phyloP scores from a whole-genome alignment of 2,888 invertebrate species.

The Parnassius apollo region DNA sequence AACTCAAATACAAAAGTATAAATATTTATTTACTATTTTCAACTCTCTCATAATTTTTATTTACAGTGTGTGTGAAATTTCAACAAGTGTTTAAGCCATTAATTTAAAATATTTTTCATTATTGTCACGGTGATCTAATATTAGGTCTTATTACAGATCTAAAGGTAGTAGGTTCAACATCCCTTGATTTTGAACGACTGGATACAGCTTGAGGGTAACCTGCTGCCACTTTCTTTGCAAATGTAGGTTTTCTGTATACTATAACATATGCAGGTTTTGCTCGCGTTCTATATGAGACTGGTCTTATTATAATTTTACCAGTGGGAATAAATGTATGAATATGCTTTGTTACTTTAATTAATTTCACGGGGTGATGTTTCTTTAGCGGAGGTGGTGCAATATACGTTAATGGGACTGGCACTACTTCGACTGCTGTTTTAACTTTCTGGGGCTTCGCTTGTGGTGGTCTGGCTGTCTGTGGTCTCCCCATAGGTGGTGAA shows the following conservation, averaged over 20 bases:
- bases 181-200: slow-evolving; percentile 44
- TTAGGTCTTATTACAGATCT: slow-evolving; percentile 52
- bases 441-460: slow-evolving; percentile 49
- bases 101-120: slow-evolving; percentile 32
- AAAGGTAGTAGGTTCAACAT: slow-evolving; percentile 61
- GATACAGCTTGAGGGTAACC: slow-evolving; percentile 40
- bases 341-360: slow-evolving; percentile 45
- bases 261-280: slow-evolving; percentile 40
- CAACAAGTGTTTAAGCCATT: slow-evolving; percentile 51
- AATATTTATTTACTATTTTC: slow-evolving; percentile 25
- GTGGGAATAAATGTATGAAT: slow-evolving; percentile 60
- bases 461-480: slow-evolving; percentile 14
- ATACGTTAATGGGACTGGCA: slow-evolving; percentile 66
- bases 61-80: slow-evolving; percentile 21
- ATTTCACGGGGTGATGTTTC: slow-evolving; percentile 33
- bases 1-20: slow-evolving; percentile 22
- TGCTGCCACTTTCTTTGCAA: slow-evolving; percentile 34
- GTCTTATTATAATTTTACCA: slow-evolving; percentile 60
- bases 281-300: slow-evolving; percentile 47
- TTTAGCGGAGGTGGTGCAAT: slow-evolving; percentile 65
- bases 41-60: slow-evolving; percentile 18
- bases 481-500: slow-evolving; percentile 23
- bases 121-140: slow-evolving; percentile 58
- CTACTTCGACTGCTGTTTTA: slow-evolving; percentile 67
- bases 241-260: slow-evolving; percentile 41